phyloP scores from a whole-genome alignment of 2,888 invertebrate species.

The Herminia tarsipennalis region DNA sequence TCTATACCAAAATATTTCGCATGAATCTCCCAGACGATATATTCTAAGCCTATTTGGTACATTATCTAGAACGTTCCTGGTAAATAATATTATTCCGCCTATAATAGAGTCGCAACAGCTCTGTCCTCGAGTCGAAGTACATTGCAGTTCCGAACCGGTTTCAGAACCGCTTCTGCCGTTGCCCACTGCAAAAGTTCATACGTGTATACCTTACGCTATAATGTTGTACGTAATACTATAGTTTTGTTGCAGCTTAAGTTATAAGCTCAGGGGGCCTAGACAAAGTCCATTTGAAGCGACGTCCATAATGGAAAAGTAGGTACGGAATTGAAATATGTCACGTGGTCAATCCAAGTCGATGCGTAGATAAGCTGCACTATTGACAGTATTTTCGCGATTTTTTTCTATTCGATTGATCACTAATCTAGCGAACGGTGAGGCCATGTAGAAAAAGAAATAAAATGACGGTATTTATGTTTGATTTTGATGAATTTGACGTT shows the following conservation, averaged over 20 bases:
- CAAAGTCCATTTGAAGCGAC: too few species aligned
- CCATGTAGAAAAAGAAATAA: too few species aligned
- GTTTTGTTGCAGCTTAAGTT: conserved; percentile 26
- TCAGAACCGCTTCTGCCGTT: conserved; percentile 62
- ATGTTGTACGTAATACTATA: conserved; percentile 63
- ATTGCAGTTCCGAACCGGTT: conserved; percentile 65
- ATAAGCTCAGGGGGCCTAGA: not conserved
- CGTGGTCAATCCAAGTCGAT: too few species aligned
- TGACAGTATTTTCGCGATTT: too few species aligned
- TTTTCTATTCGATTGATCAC: too few species aligned
- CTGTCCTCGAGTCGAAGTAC: conserved; percentile 49
- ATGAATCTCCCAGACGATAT: not conserved
- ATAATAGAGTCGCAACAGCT: conserved; percentile 44
- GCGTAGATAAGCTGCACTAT: too few species aligned
- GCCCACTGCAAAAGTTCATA: conserved; percentile 75
- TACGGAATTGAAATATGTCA: too few species aligned
- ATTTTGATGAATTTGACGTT: too few species aligned
- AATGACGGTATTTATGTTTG: too few species aligned
- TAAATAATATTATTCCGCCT: conserved; percentile 15
- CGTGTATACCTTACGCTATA: conserved; percentile 63
- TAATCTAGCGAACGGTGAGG: too few species aligned
- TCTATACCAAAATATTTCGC: too few species aligned
- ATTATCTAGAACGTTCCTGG: conserved; percentile 1
- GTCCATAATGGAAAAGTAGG: too few species aligned
- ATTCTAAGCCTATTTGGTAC: not conserved